phyloP scores from a whole-genome alignment of 1,140 invertebrate genomes.

The Vollenhovia emeryi region DNA sequence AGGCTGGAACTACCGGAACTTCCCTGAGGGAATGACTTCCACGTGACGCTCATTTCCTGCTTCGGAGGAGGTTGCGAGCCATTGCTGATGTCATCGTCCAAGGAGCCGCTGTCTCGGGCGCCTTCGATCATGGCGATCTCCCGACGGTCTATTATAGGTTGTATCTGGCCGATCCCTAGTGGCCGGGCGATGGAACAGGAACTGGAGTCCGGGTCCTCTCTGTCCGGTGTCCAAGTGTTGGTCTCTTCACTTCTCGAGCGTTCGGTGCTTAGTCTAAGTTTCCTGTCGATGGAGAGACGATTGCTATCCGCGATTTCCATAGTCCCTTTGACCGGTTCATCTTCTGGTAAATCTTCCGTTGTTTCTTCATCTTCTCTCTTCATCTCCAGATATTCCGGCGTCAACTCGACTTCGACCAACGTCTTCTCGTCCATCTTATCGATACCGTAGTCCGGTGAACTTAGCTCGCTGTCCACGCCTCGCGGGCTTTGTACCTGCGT shows the following conservation, averaged over 20 bases:
- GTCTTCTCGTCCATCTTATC: conserved; percentile 84
- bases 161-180: conserved; percentile 89
- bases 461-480: conserved; percentile 80
- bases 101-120: conserved; percentile 73
- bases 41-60: conserved; percentile 90
- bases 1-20: conserved; percentile 92
- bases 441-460: conserved; percentile 82
- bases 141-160: conserved; percentile 81
- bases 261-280: conserved; percentile 81
- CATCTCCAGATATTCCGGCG: conserved; percentile 83
- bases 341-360: conserved; percentile 82
- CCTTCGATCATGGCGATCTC: conserved; percentile 81
- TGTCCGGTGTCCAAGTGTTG: conserved; percentile 83
- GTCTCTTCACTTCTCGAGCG: conserved; percentile 84
- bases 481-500: conserved; percentile 82
- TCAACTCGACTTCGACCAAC: conserved; percentile 83
- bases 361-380: conserved; percentile 80
- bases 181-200: conserved; percentile 92
- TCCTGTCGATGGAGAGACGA: conserved; percentile 79
- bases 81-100: conserved; percentile 88
- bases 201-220: conserved; percentile 91
- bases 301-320: conserved; percentile 55
- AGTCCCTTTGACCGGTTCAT: conserved; percentile 74
- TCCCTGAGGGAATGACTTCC: conserved; percentile 92
- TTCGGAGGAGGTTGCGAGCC: conserved; percentile 88